Evolutionary conservation across 2,113 vertebrate genomes (phyloP).

Genomic region (Hirundichthys speculiger): DNA sequence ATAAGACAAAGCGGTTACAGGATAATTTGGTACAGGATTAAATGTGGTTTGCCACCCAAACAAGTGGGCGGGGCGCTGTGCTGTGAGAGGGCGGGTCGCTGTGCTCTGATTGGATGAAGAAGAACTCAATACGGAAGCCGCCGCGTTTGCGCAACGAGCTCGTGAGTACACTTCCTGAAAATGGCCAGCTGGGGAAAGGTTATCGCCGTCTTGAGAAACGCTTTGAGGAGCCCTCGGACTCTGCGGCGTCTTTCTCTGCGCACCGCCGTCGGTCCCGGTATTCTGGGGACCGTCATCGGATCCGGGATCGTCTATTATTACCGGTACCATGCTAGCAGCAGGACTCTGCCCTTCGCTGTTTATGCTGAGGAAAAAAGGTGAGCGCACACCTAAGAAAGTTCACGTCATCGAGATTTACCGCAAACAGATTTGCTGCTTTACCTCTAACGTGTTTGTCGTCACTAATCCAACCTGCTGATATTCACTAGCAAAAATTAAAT

Average conservation of each 20-base stretch:
- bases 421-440: too few species aligned
- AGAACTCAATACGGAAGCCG: constrained; percentile 37
- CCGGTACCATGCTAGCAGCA: neutral
- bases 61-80: too few species aligned
- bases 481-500: too few species aligned
- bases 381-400: constrained; percentile 19
- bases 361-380: constrained; percentile 59
- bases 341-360: constrained; percentile 49
- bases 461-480: too few species aligned
- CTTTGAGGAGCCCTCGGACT: constrained; percentile 15
- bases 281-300: constrained; percentile 44
- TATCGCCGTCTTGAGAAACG: constrained; percentile 8
- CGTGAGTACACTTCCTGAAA: constrained; percentile 24
- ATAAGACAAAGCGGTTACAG: too few species aligned
- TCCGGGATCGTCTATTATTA: constrained; percentile 46
- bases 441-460: too few species aligned
- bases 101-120: too few species aligned
- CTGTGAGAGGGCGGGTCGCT: too few species aligned
- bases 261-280: constrained; percentile 19
- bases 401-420: neutral
- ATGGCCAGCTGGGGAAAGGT: constrained; percentile 65
- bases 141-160: neutral
- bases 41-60: too few species aligned
- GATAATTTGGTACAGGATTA: too few species aligned
- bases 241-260: neutral